These are phyloP conservation scores for Caenorhabditis briggsae DNA, from an alignment of 1,140 invertebrate genomes.

Conservation along the genomic window DNA sequence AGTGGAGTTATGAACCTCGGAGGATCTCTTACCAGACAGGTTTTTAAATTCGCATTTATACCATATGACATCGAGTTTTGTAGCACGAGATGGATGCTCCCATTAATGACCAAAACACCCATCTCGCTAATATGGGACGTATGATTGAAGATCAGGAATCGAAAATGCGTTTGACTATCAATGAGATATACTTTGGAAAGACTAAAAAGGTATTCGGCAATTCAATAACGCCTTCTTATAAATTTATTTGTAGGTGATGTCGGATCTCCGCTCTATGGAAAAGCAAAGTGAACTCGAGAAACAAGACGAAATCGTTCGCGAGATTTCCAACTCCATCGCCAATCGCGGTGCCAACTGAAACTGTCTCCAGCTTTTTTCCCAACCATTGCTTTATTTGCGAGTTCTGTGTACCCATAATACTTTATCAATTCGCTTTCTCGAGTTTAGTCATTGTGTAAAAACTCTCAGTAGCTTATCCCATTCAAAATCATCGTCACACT, in stretches of 20 bases:
- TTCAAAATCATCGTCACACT: background rate
- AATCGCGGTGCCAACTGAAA: constrained; percentile 56
- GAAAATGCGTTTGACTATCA: constrained; percentile 96
- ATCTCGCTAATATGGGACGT: constrained; percentile 96
- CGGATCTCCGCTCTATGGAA: constrained; percentile 84
- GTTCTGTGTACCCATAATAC: constrained; percentile 27
- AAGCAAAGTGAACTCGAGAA: constrained; percentile 64
- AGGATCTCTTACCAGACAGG: constrained; percentile 95
- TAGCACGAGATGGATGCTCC: constrained; percentile 90
- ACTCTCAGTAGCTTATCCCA: background rate
- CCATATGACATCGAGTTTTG: constrained; percentile 53
- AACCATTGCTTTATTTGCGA: constrained; percentile 45
- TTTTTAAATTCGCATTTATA: constrained; percentile 75
- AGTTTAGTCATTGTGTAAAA: constrained; percentile 31
- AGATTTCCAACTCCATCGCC: constrained; percentile 62
- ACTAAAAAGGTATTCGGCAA: constrained; percentile 78
- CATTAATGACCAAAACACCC: constrained; percentile 89
- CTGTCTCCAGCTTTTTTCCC: background rate
- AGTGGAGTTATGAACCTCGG: constrained; percentile 99
- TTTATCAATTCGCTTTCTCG: constrained; percentile 6
- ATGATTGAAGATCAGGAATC: constrained; percentile 95
- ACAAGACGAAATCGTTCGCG: constrained; percentile 61
- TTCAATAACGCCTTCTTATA: background rate
- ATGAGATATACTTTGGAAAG: constrained; percentile 99
- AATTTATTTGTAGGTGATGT: constrained; percentile 91